Conservation (phyloP, 2,113 vertebrate species). For the Python bivittatus region DNA sequence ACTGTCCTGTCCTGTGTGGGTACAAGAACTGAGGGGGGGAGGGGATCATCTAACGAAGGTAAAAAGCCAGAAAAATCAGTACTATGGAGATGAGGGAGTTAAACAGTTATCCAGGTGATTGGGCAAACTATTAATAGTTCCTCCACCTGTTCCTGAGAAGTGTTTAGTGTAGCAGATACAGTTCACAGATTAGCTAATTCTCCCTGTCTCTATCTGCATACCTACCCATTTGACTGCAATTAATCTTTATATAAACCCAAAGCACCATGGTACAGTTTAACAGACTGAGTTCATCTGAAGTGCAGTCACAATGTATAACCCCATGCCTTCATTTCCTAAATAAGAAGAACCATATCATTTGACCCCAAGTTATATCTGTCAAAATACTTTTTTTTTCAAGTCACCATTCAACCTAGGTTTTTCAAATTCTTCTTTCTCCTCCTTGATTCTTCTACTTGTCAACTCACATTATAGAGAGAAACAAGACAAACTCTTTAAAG, state of each 20-base stretch:
- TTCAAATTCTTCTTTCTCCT: conserved; percentile 39
- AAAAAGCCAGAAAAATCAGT: not conserved
- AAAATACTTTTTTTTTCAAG: conserved; percentile 29
- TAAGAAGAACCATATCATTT: conserved; percentile 43
- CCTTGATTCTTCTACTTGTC: conserved; percentile 61
- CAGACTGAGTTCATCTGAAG: conserved; percentile 15
- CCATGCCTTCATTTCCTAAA: conserved; percentile 35
- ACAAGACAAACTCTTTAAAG: conserved; percentile 58
- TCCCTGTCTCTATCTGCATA: not conserved
- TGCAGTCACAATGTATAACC: conserved; percentile 36
- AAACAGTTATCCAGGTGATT: not conserved
- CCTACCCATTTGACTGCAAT: not conserved
- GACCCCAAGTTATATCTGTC: conserved; percentile 50
- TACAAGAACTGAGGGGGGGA: not conserved
- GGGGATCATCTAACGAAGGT: not conserved
- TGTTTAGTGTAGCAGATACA: not conserved
- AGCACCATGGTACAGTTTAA: not conserved
- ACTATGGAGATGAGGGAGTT: not conserved
- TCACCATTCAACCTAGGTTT: not conserved
- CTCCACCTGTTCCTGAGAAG: not conserved
- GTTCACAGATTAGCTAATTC: not conserved
- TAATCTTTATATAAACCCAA: not conserved
- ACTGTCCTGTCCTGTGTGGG: not conserved
- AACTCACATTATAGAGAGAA: conserved; percentile 56
- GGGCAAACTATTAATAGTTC: not conserved